Conservation (phyloP, 2,113 vertebrate genomes). For the Carettochelys insculpta region DNA sequence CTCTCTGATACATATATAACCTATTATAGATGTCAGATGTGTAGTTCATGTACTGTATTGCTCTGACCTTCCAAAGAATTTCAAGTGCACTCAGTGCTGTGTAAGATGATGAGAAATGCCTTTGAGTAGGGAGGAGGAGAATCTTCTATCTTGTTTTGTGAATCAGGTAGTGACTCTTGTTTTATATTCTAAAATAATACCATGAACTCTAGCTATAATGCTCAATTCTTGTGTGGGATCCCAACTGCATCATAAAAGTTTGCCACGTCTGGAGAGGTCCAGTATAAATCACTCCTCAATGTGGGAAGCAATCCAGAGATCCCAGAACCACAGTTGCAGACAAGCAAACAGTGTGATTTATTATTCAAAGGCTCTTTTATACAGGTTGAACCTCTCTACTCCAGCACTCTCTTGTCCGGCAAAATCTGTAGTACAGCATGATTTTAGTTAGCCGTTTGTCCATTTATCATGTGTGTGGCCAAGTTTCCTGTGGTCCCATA, state of each 20-base stretch:
- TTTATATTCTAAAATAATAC: neutral
- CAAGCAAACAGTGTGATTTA: neutral
- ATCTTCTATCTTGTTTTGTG: neutral
- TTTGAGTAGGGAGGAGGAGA: neutral
- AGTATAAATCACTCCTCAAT: accelerated
- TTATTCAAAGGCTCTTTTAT: neutral
- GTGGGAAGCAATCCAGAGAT: neutral
- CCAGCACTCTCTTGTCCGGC: too few relatives aligned
- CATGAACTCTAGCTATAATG: neutral
- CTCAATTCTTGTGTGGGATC: accelerated
- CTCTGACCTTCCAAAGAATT: neutral
- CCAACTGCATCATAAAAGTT: neutral
- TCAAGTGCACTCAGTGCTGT: neutral
- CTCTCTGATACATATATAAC: too few relatives aligned
- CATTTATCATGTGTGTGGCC: too few relatives aligned
- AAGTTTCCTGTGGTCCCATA: too few relatives aligned
- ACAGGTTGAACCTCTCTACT: too few relatives aligned
- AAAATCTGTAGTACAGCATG: too few relatives aligned
- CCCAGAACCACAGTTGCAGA: neutral
- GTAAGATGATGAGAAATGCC: neutral
- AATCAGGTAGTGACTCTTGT: neutral
- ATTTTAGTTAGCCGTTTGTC: too few relatives aligned
- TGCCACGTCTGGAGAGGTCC: neutral
- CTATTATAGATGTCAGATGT: neutral
- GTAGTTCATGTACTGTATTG: neutral